Base-by-base conservation (phyloP, 2,888 invertebrate species). In the Napeogenes inachia region DNA sequence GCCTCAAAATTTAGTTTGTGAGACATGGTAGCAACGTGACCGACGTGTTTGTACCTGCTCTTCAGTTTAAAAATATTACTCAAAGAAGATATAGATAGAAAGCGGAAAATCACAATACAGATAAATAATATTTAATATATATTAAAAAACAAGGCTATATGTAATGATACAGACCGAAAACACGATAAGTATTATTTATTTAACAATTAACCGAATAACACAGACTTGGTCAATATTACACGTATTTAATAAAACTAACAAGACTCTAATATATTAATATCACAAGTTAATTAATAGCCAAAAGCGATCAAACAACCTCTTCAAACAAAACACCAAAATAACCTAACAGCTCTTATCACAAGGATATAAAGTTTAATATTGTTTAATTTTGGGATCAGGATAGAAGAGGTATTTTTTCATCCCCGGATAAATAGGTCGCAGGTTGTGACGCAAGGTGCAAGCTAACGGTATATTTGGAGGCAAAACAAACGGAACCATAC, bases 401-500 rank as follows among this genome's bases (percentile, higher is more conserved):
- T 74, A 73, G 65, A 65, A 62, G 70, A 63, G 75, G 72, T 70
- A 75, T 87, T 88, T 85, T 85, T 81, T 78, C 70, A 66, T 64
- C 68, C 73, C 82, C 80, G 84, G 84, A 85, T 85, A 86, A 85
- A 82, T 84, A 87, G 88, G 88, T 89, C 88, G 87, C 88, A 89
- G 89, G 89, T 89, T 89, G 81, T 77, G 80, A 77, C 79, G 89
- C 90, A 90, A 89, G 90, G 90, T 90, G 90, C 86, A 84, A 76
- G 71, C 61, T 87, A 89, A 89, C 89, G 89, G 89, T 78, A 82
- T 80, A 59, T 75, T 75, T 74, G 81, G 76, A 79, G 85, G 81
- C 78, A 85, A 87, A 84, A 85, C 81, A 85, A 88, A 88, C 85
- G 76, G 73, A 77, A 75, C 76, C 75, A 76, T 76, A 78, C 79